A percentile compares a stretch with the other conserved stretches of the same genome.
Evolutionary conservation across 2,888 invertebrate genomes (phyloP).

Genomic region (Copidosoma aretas): DNA sequence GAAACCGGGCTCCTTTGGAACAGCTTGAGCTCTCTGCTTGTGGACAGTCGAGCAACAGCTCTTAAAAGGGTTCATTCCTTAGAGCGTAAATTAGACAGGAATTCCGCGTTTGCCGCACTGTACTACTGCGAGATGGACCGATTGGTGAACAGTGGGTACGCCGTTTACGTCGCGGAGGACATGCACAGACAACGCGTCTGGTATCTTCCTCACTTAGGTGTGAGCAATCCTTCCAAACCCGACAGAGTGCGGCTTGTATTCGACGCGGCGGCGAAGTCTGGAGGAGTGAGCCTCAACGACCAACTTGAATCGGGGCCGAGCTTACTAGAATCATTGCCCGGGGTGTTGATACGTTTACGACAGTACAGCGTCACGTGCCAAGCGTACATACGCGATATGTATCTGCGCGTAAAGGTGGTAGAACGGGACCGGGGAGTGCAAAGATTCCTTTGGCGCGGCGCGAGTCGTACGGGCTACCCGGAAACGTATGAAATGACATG

Average conservation of each 20-base stretch:
- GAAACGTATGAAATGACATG: constrained; percentile 43
- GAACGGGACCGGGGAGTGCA: constrained; percentile 4
- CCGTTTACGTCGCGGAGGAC: neutral
- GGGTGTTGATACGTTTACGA: neutral
- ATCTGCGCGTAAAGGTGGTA: constrained; percentile 87
- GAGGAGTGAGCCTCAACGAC: constrained; percentile 3
- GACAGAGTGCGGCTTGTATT: constrained; percentile 7
- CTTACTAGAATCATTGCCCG: neutral
- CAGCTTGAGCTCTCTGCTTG: neutral
- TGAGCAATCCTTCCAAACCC: neutral
- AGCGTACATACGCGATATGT: neutral
- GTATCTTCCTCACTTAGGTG: constrained; percentile 20
- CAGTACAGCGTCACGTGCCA: neutral
- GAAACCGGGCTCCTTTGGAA: constrained; percentile 4
- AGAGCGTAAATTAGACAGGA: constrained; percentile 18
- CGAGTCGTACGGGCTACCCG: neutral
- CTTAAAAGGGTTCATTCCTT: constrained; percentile 11
- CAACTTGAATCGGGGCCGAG: neutral
- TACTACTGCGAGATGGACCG: neutral
- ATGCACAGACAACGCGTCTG: neutral
- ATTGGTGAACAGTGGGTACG: neutral
- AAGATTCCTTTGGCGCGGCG: constrained; percentile 5
- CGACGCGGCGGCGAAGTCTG: neutral
- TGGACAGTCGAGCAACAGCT: neutral
- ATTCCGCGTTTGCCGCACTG: constrained; percentile 2